Conservation (phyloP, 2,888 invertebrate species). For the Laspeyria flexula region DNA sequence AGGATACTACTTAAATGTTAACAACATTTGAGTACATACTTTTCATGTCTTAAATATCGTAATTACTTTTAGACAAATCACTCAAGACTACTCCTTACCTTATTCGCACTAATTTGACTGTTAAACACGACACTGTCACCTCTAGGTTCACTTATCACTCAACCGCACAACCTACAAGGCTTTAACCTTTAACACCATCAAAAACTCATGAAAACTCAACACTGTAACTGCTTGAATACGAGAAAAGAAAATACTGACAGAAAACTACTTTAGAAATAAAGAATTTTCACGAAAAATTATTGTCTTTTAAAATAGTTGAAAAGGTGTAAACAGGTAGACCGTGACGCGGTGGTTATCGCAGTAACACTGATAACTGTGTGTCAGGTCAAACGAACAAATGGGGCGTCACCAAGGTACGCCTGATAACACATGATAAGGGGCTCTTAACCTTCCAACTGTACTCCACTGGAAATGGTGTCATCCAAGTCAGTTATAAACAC, state of each 20-base stretch:
- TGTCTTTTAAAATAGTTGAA: conserved; percentile 49
- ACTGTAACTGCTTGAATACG: background rate
- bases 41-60: no score
- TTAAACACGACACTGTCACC: conserved; percentile 5
- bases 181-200: background rate
- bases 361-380: conserved; percentile 82
- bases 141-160: conserved; percentile 29
- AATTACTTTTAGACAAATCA: no score
- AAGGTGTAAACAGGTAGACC: conserved; percentile 79
- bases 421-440: conserved; percentile 82
- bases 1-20: no score
- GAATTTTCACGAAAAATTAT: conserved; percentile 12
- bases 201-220: conserved; percentile 2
- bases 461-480: conserved; percentile 64
- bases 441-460: conserved; percentile 82
- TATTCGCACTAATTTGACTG: conserved; percentile 10
- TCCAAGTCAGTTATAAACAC: conserved; percentile 35
- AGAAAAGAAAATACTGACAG: background rate
- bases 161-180: conserved; percentile 17
- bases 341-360: conserved; percentile 78
- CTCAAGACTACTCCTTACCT: background rate
- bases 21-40: no score
- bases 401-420: conserved; percentile 77
- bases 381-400: conserved; percentile 86
- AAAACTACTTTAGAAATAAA: background rate